Evolutionary conservation across 2,797 vertebrate genomes (phyloP).

Genomic region (Sebastes matsubarae): DNA sequence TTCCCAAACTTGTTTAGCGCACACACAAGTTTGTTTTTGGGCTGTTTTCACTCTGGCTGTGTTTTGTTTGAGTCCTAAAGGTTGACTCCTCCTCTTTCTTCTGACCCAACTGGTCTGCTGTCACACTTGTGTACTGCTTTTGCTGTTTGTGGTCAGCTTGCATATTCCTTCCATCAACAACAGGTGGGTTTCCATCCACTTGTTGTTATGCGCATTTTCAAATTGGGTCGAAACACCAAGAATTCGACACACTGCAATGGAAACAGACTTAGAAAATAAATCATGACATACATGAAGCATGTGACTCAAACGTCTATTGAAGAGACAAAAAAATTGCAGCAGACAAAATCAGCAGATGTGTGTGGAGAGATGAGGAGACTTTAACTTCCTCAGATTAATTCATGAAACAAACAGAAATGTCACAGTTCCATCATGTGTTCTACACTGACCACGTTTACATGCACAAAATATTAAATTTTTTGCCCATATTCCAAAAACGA

Average conservation of each 20-base stretch:
- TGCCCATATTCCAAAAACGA: no score
- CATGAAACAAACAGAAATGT: no score
- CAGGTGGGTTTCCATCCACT: neutral
- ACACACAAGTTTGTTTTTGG: neutral
- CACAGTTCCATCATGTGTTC: no score
- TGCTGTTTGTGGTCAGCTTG: neutral
- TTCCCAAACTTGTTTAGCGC: neutral
- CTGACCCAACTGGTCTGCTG: neutral
- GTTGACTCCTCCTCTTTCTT: no score
- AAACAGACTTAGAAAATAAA: no score
- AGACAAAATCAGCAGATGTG: neutral
- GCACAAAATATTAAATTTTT: no score
- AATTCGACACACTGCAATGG: neutral
- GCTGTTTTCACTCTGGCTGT: neutral
- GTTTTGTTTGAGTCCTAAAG: neutral
- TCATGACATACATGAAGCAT: neutral
- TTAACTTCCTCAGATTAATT: no score
- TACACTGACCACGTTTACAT: no score
- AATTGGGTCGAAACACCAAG: fast-evolving
- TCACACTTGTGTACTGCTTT: neutral
- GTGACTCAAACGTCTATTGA: neutral
- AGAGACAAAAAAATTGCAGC: neutral
- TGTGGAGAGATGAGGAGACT: neutral
- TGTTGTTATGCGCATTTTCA: neutral
- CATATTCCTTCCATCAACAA: no score